Conservation (phyloP, 2,113 vertebrate species). For the Callipepla squamata region DNA sequence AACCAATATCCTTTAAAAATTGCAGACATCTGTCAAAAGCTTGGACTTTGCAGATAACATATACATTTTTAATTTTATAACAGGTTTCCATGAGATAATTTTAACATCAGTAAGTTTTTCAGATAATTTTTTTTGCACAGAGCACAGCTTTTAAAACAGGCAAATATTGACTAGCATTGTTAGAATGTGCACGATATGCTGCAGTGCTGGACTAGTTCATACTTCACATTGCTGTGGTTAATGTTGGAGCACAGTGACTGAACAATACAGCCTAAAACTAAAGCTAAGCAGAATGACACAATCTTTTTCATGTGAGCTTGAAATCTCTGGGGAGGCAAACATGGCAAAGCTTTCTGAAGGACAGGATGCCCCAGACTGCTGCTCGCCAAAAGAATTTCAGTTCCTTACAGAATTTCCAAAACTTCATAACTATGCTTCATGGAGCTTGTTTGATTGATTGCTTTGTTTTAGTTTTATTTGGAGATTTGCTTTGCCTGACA, state of each 20-base stretch:
- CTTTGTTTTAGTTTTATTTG: background rate
- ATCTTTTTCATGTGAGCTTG: background rate
- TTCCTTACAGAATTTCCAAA: background rate
- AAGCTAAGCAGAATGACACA: background rate
- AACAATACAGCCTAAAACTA: slow-evolving; percentile 14
- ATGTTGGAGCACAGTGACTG: background rate
- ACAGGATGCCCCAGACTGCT: background rate
- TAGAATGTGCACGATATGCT: background rate
- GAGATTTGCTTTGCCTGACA: background rate
- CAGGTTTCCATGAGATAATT: background rate
- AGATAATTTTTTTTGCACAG: background rate
- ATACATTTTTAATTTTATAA: background rate
- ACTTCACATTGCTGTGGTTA: slow-evolving; percentile 31
- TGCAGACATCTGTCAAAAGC: background rate
- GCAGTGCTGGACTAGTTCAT: background rate
- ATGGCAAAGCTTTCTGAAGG: background rate
- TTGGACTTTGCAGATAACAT: background rate
- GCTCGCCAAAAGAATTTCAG: background rate
- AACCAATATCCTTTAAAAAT: background rate
- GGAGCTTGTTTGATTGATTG: background rate
- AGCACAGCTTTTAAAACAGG: background rate
- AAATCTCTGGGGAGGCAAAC: background rate
- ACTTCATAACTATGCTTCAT: background rate
- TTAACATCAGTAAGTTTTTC: background rate
- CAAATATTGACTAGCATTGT: background rate